Conservation (phyloP, 2,113 vertebrate genomes). For the Arvicanthis niloticus region DNA sequence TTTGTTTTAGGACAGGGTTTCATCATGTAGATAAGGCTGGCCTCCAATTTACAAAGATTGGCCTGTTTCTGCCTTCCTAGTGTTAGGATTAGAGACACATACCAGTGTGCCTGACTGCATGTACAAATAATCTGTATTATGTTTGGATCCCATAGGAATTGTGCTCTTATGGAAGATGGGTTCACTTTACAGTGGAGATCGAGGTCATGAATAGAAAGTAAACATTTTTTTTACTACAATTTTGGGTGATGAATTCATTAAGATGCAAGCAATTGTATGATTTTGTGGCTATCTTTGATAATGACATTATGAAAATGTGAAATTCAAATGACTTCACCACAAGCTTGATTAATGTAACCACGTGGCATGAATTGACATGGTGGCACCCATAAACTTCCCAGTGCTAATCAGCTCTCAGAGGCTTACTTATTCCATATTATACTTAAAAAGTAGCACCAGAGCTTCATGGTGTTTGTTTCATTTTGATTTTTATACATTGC, state of each 20-base stretch:
- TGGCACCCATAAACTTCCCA: background rate
- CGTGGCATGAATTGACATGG: background rate
- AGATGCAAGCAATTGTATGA: background rate
- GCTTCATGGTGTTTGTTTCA: background rate
- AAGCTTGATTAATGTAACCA: background rate
- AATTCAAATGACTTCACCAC: background rate
- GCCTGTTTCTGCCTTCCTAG: no score
- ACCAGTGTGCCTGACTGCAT: no score
- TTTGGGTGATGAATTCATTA: background rate
- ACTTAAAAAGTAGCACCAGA: background rate
- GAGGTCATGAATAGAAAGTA: background rate
- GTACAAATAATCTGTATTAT: background rate
- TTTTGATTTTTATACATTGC: background rate
- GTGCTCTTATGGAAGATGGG: background rate
- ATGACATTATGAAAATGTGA: background rate
- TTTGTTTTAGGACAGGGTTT: no score
- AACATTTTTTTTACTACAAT: background rate
- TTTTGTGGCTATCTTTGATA: background rate
- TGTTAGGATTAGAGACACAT: no score
- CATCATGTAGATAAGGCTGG: no score
- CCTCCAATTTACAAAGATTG: no score
- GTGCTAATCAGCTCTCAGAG: background rate
- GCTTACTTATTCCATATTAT: background rate
- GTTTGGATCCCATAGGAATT: background rate
- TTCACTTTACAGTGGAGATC: background rate